Conservation (phyloP, 1,140 invertebrate genomes). For the Nasonia giraulti region DNA sequence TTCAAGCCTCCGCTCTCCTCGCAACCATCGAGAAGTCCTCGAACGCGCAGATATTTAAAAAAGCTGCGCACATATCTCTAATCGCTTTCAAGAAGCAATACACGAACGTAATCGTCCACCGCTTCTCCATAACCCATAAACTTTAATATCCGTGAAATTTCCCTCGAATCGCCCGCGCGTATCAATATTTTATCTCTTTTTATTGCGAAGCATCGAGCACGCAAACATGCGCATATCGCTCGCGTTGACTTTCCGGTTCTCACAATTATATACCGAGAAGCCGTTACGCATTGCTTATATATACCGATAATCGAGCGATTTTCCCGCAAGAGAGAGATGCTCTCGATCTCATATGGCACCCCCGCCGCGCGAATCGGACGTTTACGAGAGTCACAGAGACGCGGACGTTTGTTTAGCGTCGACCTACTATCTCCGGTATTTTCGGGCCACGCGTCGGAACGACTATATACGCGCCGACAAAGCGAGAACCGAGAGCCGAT, state of each 20-base stretch:
- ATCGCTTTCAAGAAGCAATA: constrained; percentile 40
- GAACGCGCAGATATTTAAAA: background rate
- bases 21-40: background rate
- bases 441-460: background rate
- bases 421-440: constrained; percentile 3
- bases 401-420: background rate
- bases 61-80: background rate
- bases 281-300: constrained; percentile 3
- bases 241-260: background rate
- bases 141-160: constrained; percentile 38
- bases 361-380: background rate
- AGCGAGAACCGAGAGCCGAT: too few species aligned
- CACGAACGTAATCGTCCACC: background rate
- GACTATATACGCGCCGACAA: background rate
- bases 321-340: background rate
- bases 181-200: background rate
- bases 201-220: background rate
- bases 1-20: too few species aligned
- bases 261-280: background rate
- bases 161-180: constrained; percentile 1
- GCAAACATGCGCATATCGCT: too few species aligned
- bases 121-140: constrained; percentile 16
- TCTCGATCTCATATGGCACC: background rate
- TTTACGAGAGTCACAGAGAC: background rate
- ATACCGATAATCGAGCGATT: too few species aligned